Evolutionary conservation across 2,113 vertebrate species (phyloP), one percentile per base, ranked within the genome.

Genomic region (Tichodroma muraria): DNA sequence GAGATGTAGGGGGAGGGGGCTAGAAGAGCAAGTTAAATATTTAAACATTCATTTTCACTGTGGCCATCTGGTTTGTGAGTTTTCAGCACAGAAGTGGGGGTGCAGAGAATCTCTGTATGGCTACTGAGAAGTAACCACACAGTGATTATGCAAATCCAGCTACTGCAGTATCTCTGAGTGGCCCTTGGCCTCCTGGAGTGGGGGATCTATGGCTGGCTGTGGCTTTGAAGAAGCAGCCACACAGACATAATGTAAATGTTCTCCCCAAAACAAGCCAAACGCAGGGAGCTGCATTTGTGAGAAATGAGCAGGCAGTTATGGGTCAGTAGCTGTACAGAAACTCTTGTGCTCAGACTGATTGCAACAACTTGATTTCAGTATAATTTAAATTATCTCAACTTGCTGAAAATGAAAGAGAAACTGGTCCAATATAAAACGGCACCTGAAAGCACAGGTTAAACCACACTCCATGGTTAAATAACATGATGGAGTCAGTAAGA

Each of bases 321-420:
- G 93, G 65, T 84, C 94, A 96, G 68, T 40, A 93, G 69, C 71
- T 92, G 25, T n/a, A 66, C 17, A 93, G 80, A 92, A 94, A 88
- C 63, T 33, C 59, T 47, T 61, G 57, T 73, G 40, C 75, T 93
- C 78, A 68, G 73, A 57, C 25, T 73, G 65, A 92, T 40, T 13
- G 24, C 15, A 80, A 82, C 72, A 91, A 83, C 68, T 82, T 73
- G 71, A 91, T 94, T 94, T 91, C 44, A 57, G 40, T 53, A n/a
- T 69, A 68, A 93, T 88, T 94, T 64, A 68, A 87, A 89, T 81
- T 80, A 87, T 25, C 49, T 78, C 64, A 89, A 82, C 59, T 92
- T 92, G 54, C 64, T 88, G 85, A 79, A 80, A 78, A 83, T 68
- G 53, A 92, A 93, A 64, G 52, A 68, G 68, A 84, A 88, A 65